Evolutionary conservation across 2,113 vertebrate genomes (phyloP).

Genomic region (Ceyx margarethae): DNA sequence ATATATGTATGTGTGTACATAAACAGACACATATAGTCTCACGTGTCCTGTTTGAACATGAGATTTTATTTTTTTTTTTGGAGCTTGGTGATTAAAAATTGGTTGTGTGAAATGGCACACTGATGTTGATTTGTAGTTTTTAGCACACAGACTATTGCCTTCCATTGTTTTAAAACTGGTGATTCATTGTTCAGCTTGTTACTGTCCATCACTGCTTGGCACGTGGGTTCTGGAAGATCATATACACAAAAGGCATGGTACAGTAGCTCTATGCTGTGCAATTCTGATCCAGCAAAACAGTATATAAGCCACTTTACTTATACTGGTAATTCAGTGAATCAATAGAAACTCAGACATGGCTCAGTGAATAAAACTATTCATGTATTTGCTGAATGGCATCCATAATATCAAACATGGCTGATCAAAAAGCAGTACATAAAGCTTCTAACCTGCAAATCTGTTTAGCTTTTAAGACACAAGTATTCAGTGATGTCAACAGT

Average conservation of each 20-base stretch:
- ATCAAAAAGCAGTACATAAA: background rate
- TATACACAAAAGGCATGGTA: background rate
- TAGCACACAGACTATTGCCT: background rate
- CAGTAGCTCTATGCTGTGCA: background rate
- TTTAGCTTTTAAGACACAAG: background rate
- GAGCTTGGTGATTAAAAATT: background rate
- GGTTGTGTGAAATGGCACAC: background rate
- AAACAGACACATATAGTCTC: background rate
- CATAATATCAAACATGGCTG: background rate
- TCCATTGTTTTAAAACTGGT: slow-evolving; percentile 5
- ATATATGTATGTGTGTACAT: too few relatives aligned
- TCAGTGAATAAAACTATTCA: background rate
- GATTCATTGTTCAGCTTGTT: background rate
- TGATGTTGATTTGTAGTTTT: background rate
- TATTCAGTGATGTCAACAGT: background rate
- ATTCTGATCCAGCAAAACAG: background rate
- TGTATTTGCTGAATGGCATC: background rate
- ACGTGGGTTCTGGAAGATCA: background rate
- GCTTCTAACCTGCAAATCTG: background rate
- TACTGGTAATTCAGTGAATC: background rate
- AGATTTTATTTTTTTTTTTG: background rate
- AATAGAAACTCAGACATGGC: background rate
- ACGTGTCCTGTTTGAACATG: background rate
- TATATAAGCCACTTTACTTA: background rate
- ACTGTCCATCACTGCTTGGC: background rate